Evolutionary conservation across 2,888 invertebrate species (phyloP), one percentile per base, ranked within the genome.

Genomic region (Nematopogon swammerdamellus): DNA sequence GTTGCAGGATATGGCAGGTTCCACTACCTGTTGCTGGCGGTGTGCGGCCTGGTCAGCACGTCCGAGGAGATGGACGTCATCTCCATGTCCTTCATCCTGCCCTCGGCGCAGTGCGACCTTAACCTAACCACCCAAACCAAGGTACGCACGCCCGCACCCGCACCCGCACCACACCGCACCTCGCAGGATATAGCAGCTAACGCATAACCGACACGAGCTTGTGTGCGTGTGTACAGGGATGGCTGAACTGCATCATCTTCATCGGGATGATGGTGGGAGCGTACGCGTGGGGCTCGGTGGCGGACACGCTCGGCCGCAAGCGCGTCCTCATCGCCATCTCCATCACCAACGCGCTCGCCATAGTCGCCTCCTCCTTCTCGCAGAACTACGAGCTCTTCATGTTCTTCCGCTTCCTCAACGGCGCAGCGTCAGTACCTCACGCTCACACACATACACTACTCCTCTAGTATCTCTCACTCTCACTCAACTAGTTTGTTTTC

Each of bases 41-140:
- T 95, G 71, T 95, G 95, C 81, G 95, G 95, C 60, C 91, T 95
- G 79, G 94, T 95, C 73, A 92, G 91, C 81, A 92, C 92, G 59
- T 93, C 93, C 72, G 95, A 95, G 84, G 94, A 95, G 83, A 93
- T 95, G 88, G 95, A 95, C 81, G 93, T 95, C 80, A 91, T 95
- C 65, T 92, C 92, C 61, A 92, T 95, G 88, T 95, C 95, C 58
- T 95, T 95, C 84, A 92, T 95, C 72, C 81, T 95, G 55, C 95
- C 95, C 45, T 92, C 93, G 61, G 95, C 95, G 57, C 91, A 94
- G 75, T 95, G 95, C 84, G 95, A 95, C 82, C 82, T 95, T 70
- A 76, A 90, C 57, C 85, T 95, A 61, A 88, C 89, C 64, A 93
- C 94, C 50, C 85, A 87, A 60, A 89, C 92, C 57, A 95, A 95